A percentile compares a stretch with the other conserved stretches of the same genome.
phyloP scores from a whole-genome alignment of 2,797 vertebrate genomes.

The Cephalopachus bancanus region DNA sequence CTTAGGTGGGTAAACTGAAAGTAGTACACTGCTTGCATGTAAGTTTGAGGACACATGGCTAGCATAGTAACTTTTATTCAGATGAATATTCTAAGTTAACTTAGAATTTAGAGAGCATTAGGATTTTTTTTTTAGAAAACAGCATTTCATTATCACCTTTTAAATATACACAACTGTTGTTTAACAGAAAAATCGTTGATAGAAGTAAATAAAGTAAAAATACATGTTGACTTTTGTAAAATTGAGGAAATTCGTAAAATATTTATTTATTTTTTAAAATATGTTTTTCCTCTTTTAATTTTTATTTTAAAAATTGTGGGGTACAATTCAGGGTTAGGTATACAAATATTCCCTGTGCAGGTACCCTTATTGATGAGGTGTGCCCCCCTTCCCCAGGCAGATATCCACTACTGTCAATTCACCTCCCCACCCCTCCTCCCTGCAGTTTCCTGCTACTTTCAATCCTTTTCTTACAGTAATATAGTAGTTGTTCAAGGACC shows the following conservation, averaged over 20 bases:
- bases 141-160: not conserved
- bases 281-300: too few species aligned
- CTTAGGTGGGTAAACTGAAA: not conserved
- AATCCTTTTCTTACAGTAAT: too few species aligned
- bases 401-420: too few species aligned
- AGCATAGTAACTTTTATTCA: not conserved
- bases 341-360: too few species aligned
- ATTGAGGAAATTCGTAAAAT: not conserved
- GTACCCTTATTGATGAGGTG: too few species aligned
- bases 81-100: not conserved
- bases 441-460: too few species aligned
- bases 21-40: not conserved
- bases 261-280: not conserved
- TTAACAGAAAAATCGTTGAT: not conserved
- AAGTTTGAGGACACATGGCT: not conserved
- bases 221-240: not conserved
- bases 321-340: too few species aligned
- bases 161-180: not conserved
- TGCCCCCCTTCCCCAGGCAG: too few species aligned
- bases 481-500: too few species aligned
- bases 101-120: not conserved
- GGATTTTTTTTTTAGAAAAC: not conserved
- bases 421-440: too few species aligned
- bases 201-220: not conserved
- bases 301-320: too few species aligned